Base-by-base conservation (phyloP, 2,113 vertebrate genomes). In the Rhegmatorhina hoffmannsi region DNA sequence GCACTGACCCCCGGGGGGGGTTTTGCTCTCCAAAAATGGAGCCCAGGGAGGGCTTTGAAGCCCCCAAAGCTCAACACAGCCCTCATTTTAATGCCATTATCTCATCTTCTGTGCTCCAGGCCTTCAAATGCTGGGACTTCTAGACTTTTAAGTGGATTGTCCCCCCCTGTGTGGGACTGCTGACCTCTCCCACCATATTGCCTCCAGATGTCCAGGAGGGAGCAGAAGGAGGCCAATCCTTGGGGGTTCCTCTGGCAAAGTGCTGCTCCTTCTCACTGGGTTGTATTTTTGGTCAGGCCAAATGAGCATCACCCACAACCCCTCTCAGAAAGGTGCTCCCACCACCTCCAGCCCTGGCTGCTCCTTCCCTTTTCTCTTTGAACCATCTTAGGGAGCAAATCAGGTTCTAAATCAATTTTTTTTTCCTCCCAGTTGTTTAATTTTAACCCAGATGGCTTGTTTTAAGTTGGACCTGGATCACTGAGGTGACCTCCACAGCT, bases 231-330 rank as follows among this genome's bases (percentile, higher is more conserved):
- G 8, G 66, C n/a, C 0, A 3, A n/a, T 91, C 77, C 53, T 68
- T 29, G 38, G 17, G 26, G 29, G 11, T 49, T 49, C 4, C 4
- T 40, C 56, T 75, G 89, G 74, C 24, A 50, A 38, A 82, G 9
- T 2, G 2, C 38, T 23, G 40, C 3, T 23, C 16, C 62, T 58
- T 15, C 63, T 72, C 1, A 3, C 49, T 44, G 0, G 2, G 2
- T 8, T 74, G 3, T 25, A 11, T 44, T 92, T 87, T 14, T 4
- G 21, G 11, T 17, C 21, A 53, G 19, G n/a, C 84, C n/a, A n/a
- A 58, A 58, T 4, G 10, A 87, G n/a, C 40, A 53, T 46, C 50
- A 40, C 11, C 46, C 19, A 1, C 40, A 72, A 47, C 36, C 20
- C 17, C n/a, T 3, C 0, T 26, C 60, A 47, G 62, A 68, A 83